phyloP scores from a whole-genome alignment of 1,140 invertebrate species.

The Heterodera schachtii region DNA sequence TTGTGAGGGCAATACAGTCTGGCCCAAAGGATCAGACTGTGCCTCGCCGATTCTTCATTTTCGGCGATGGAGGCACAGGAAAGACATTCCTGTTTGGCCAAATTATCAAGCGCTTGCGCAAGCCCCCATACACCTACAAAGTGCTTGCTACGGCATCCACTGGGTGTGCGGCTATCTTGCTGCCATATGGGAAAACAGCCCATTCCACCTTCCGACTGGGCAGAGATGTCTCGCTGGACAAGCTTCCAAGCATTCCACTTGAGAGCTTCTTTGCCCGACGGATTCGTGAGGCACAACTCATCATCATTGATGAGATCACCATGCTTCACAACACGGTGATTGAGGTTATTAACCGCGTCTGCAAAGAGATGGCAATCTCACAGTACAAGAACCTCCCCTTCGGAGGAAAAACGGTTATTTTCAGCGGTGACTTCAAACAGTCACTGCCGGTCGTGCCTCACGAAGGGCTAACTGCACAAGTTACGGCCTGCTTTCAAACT shows the following conservation, averaged over 20 bases:
- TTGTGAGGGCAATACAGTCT: neutral
- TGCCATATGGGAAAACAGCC: slow-evolving; percentile 12
- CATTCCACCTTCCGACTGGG: slow-evolving; percentile 20
- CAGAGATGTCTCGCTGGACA: neutral
- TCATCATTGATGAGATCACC: slow-evolving; percentile 37
- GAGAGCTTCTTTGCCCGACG: slow-evolving; percentile 21
- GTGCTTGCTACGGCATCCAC: slow-evolving; percentile 24
- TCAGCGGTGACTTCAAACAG: slow-evolving; percentile 34
- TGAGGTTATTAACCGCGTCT: slow-evolving; percentile 22
- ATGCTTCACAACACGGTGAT: slow-evolving; percentile 26
- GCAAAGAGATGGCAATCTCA: neutral
- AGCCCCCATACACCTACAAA: neutral
- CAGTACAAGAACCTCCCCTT: slow-evolving; percentile 17
- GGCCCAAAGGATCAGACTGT: neutral
- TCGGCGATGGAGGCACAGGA: slow-evolving; percentile 3
- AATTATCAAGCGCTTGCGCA: slow-evolving; percentile 5
- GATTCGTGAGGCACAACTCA: slow-evolving; percentile 19
- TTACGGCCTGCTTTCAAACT: neutral
- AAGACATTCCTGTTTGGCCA: slow-evolving; percentile 14
- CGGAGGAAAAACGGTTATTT: slow-evolving; percentile 30
- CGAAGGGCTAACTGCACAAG: neutral
- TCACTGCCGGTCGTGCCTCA: slow-evolving; percentile 29
- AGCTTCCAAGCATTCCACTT: slow-evolving; percentile 10
- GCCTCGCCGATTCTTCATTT: neutral
- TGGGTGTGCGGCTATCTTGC: slow-evolving; percentile 11